Conservation (phyloP, 2,797 vertebrate species). For the Melanotaenia trifasciata region DNA sequence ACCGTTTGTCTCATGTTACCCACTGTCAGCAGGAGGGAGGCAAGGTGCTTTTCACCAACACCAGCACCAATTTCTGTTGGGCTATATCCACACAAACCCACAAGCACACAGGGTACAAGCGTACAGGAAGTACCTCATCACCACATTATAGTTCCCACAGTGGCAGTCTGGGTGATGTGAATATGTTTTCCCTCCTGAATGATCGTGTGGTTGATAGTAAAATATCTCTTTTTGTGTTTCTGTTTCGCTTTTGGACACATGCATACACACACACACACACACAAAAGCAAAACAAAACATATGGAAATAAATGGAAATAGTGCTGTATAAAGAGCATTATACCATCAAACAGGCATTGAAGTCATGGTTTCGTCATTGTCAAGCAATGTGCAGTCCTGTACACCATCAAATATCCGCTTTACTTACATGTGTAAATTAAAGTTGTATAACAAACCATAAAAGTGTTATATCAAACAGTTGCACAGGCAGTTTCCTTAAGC, state of each 20-base stretch:
- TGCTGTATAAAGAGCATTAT: slow-evolving; percentile 8
- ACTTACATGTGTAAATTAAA: slow-evolving; percentile 48
- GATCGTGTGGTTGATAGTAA: slow-evolving; percentile 46
- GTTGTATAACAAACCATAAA: slow-evolving; percentile 65
- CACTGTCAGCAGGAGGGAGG: slow-evolving; percentile 57
- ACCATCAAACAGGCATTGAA: slow-evolving; percentile 15
- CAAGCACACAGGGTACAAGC: slow-evolving; percentile 33
- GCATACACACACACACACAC: slow-evolving; percentile 10
- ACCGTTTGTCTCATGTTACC: slow-evolving; percentile 79
- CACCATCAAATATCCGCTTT: slow-evolving; percentile 22
- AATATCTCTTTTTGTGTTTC: slow-evolving; percentile 11
- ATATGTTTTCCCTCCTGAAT: slow-evolving; percentile 39
- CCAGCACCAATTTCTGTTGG: slow-evolving; percentile 66
- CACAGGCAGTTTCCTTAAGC: slow-evolving; percentile 48
- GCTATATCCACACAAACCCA: slow-evolving; percentile 3
- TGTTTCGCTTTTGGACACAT: background rate
- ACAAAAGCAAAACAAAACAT: background rate
- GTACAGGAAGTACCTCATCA: slow-evolving; percentile 70
- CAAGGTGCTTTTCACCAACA: slow-evolving; percentile 69
- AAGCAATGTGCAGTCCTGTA: slow-evolving; percentile 19
- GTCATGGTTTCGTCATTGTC: slow-evolving; percentile 20
- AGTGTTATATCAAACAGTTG: slow-evolving; percentile 66
- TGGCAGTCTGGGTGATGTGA: slow-evolving; percentile 33
- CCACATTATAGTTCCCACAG: slow-evolving; percentile 46
- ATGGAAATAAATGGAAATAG: slow-evolving; percentile 8